Conservation (phyloP, 2,113 vertebrate species). For the Sula dactylatra region DNA sequence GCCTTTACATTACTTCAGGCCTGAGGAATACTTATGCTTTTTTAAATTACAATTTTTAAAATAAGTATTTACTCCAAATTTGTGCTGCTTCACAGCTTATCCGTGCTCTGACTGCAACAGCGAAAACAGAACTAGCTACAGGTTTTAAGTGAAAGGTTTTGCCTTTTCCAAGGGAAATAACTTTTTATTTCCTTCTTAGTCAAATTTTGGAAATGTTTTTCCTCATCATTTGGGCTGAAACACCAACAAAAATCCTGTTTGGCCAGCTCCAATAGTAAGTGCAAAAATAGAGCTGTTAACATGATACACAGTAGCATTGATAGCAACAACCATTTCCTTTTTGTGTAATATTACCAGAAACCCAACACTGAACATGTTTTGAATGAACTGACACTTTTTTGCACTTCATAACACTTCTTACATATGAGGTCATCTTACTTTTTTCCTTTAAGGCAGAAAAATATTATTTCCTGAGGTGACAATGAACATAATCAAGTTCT, state of each 20-base stretch:
- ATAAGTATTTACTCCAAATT: neutral
- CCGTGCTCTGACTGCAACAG: neutral
- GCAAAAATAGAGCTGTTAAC: conserved; percentile 37
- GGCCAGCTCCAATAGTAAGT: neutral
- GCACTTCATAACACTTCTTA: neutral
- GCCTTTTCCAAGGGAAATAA: neutral
- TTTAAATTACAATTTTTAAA: neutral
- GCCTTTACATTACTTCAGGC: neutral
- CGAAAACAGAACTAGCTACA: neutral
- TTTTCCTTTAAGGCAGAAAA: conserved; percentile 15
- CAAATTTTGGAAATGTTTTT: neutral
- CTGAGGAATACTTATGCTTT: neutral
- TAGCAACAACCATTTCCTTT: conserved; percentile 44
- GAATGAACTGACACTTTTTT: conserved; percentile 12
- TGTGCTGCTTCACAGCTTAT: neutral
- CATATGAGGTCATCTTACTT: neutral
- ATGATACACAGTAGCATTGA: neutral
- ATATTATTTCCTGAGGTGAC: conserved; percentile 23
- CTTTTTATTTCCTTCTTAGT: neutral
- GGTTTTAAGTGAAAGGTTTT: neutral
- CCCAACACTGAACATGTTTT: neutral
- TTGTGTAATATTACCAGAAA: conserved; percentile 35
- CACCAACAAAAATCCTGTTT: neutral
- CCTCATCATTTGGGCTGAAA: neutral
- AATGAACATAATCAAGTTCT: neutral